These are phyloP conservation scores for Papilio polyxenes DNA, from an alignment of 1,140 invertebrate genomes.

Conservation along the genomic window DNA sequence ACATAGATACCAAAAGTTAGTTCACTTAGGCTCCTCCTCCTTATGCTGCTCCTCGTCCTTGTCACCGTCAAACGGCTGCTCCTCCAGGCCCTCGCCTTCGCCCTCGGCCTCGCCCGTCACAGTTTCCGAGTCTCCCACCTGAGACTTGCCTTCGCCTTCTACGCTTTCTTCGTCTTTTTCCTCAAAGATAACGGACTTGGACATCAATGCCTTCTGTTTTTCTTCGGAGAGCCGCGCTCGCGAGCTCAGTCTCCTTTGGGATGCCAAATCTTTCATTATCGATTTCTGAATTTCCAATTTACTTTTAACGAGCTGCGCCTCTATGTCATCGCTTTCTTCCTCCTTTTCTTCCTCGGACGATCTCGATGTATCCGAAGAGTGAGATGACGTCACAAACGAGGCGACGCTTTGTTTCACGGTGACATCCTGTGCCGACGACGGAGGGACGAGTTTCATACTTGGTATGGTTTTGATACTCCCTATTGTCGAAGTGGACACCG, in stretches of 20 bases:
- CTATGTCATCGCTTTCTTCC: slow-evolving; percentile 58
- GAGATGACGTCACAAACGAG: slow-evolving; percentile 66
- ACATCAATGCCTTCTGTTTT: slow-evolving; percentile 43
- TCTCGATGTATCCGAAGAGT: slow-evolving; percentile 58
- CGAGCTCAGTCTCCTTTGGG: slow-evolving; percentile 56
- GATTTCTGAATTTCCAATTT: slow-evolving; percentile 73
- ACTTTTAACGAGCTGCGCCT: slow-evolving; percentile 63
- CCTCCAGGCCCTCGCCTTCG: slow-evolving; percentile 39
- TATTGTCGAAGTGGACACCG: slow-evolving; percentile 51
- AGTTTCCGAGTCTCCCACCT: slow-evolving; percentile 44
- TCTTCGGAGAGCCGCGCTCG: slow-evolving; percentile 52
- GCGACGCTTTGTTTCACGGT: slow-evolving; percentile 58
- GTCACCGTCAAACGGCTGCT: slow-evolving; percentile 43
- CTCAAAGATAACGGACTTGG: slow-evolving; percentile 54
- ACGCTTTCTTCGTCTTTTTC: background rate
- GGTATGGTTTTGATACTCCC: slow-evolving; percentile 70
- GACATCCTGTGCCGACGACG: slow-evolving; percentile 47
- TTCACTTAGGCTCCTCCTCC: slow-evolving; percentile 21
- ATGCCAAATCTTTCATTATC: slow-evolving; percentile 68
- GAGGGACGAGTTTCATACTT: slow-evolving; percentile 64
- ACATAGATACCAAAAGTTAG: background rate
- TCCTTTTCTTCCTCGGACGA: slow-evolving; percentile 51
- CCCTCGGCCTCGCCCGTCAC: slow-evolving; percentile 41
- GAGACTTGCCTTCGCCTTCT: slow-evolving; percentile 41
- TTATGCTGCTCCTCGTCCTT: slow-evolving; percentile 36